A percentile compares a stretch with the other conserved stretches of the same genome.
phyloP scores from a whole-genome alignment of 2,888 invertebrate genomes.

The Protophormia terraenovae region DNA sequence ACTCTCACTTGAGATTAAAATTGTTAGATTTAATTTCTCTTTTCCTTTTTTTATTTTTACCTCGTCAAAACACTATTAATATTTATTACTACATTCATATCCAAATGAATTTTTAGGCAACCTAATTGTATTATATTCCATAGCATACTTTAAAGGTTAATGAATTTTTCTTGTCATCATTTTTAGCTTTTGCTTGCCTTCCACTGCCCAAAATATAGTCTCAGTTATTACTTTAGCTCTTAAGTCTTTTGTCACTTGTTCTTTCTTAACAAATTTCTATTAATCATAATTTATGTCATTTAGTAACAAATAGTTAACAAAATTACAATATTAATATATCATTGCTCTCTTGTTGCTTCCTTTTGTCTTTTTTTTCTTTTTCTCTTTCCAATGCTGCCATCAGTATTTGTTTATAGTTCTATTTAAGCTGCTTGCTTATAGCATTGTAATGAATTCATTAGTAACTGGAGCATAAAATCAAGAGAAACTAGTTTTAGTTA shows the following conservation, averaged over 20 bases:
- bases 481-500: not conserved
- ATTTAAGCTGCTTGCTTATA: not conserved
- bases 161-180: not conserved
- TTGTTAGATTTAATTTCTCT: not conserved
- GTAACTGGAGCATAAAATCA: not conserved
- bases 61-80: not conserved
- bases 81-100: not conserved
- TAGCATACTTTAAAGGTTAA: not conserved
- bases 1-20: not conserved
- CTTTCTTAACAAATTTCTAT: not conserved
- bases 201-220: too few species aligned
- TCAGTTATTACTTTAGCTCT: not conserved
- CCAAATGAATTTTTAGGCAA: not conserved
- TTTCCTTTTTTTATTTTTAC: too few species aligned
- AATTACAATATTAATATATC: not conserved
- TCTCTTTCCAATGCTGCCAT: too few species aligned
- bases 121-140: not conserved
- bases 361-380: too few species aligned
- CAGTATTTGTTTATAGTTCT: not conserved
- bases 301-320: conserved; percentile 10
- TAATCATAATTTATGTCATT: conserved; percentile 17
- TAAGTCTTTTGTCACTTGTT: not conserved
- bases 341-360: not conserved
- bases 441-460: not conserved
- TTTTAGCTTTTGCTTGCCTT: not conserved